Percentiles rank a stretch among this genome's conserved stretches.
These are phyloP conservation scores for Torymus tubicola DNA, from an alignment of 2,888 invertebrate species.

Conservation along the genomic window DNA sequence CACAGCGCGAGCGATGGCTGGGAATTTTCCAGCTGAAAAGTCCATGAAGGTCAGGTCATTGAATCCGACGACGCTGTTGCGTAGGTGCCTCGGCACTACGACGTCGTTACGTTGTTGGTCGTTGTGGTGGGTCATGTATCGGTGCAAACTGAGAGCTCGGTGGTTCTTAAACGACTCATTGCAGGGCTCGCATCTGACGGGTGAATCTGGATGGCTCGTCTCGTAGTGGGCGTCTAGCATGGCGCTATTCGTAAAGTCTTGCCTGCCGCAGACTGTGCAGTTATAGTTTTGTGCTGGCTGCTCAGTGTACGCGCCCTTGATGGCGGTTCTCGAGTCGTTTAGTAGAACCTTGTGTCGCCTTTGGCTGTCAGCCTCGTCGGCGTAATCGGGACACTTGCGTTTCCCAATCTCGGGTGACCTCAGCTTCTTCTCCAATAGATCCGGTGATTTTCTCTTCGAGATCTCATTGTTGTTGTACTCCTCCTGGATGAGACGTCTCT, in stretches of 20 bases:
- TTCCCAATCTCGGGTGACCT: conserved; percentile 57
- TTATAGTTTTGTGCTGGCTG: conserved; percentile 19
- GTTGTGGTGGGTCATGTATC: conserved; percentile 80
- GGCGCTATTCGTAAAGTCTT: conserved; percentile 80
- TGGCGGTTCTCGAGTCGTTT: conserved; percentile 68
- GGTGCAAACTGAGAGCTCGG: conserved; percentile 84
- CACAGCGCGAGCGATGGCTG: conserved; percentile 85
- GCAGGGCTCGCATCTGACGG: conserved; percentile 85
- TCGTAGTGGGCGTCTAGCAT: conserved; percentile 83
- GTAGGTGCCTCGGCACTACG: conserved; percentile 62
- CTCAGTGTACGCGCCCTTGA: conserved; percentile 53
- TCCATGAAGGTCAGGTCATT: conserved; percentile 87
- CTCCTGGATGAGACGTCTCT: conserved; percentile 59
- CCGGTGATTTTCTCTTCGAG: conserved; percentile 67
- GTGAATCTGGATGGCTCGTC: conserved; percentile 80
- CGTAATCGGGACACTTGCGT: conserved; percentile 65
- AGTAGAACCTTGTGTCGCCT: conserved; percentile 67
- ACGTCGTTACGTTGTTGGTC: conserved; percentile 62
- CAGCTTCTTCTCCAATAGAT: conserved; percentile 45
- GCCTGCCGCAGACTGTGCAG: conserved; percentile 82
- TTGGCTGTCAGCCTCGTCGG: conserved; percentile 57
- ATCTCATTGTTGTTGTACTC: conserved; percentile 82
- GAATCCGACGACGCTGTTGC: conserved; percentile 81
- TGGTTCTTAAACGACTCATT: conserved; percentile 85
- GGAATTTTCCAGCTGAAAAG: conserved; percentile 88